phyloP scores from a whole-genome alignment of 2,888 invertebrate genomes.

The Zygogramma bicolorata region DNA sequence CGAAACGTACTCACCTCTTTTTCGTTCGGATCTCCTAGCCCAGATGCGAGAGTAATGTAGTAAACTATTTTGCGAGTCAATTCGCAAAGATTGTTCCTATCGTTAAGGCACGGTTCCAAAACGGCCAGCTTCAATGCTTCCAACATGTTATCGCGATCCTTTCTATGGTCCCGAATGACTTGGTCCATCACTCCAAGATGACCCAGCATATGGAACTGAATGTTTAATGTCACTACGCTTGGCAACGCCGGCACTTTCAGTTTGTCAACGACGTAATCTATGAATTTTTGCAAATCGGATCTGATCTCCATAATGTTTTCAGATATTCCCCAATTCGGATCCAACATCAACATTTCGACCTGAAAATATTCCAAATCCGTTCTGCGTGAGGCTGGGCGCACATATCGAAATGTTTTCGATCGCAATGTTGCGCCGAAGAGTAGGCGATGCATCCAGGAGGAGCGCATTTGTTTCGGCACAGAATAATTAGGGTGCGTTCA shows the following conservation, averaged over 20 bases:
- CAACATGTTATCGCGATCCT: not conserved
- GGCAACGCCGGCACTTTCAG: not conserved
- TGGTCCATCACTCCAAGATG: slow-evolving; percentile 7
- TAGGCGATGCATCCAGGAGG: too few species aligned
- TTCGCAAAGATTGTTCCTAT: not conserved
- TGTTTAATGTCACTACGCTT: slow-evolving; percentile 17
- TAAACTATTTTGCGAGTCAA: not conserved
- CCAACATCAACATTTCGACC: slow-evolving; percentile 24
- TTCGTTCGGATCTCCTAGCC: slow-evolving; percentile 21
- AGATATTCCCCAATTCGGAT: slow-evolving; percentile 32
- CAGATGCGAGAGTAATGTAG: slow-evolving; percentile 22
- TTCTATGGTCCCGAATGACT: not conserved
- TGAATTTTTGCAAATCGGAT: slow-evolving; percentile 24
- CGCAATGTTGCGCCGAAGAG: too few species aligned
- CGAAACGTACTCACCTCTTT: slow-evolving; percentile 9
- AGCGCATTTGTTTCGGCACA: too few species aligned
- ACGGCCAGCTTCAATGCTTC: slow-evolving; percentile 3
- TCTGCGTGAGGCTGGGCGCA: not conserved
- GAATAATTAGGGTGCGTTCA: too few species aligned
- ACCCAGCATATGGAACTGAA: slow-evolving; percentile 19
- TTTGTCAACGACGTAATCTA: slow-evolving; percentile 12
- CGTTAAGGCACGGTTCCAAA: slow-evolving; percentile 10
- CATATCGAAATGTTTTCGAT: too few species aligned
- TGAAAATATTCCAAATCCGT: not conserved
- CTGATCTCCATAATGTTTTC: slow-evolving; percentile 20